A percentile compares a stretch with the other conserved stretches of the same genome.
phyloP scores from a whole-genome alignment of 2,797 vertebrate genomes.

The Crenichthys baileyi region DNA sequence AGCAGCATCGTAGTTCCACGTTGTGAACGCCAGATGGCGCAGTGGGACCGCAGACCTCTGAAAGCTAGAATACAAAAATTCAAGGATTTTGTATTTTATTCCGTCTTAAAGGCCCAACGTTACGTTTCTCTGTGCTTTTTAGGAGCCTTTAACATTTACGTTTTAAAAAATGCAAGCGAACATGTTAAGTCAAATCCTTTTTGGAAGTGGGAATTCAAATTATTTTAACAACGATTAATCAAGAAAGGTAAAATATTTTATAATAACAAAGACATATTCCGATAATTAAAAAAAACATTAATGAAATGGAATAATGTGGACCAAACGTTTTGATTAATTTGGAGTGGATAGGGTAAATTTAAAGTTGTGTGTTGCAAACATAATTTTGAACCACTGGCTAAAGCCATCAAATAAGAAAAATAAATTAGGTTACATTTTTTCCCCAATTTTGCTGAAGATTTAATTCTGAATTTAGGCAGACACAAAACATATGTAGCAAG shows the following conservation, averaged over 20 bases:
- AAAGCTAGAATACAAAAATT: neutral
- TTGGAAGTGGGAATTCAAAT: neutral
- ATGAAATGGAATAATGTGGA: too few relatives aligned
- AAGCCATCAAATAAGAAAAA: neutral
- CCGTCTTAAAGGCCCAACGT: neutral
- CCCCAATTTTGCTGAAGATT: neutral
- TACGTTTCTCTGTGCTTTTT: neutral
- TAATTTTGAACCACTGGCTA: neutral
- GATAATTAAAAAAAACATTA: too few relatives aligned
- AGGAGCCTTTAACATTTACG: neutral
- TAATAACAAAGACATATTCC: neutral
- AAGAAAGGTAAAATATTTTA: neutral
- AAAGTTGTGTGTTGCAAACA: neutral
- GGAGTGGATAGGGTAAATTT: neutral
- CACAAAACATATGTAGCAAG: neutral
- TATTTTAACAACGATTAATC: neutral
- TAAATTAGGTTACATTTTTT: neutral
- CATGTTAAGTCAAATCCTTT: neutral
- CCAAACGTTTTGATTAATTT: neutral
- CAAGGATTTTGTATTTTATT: neutral
- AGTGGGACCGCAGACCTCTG: neutral
- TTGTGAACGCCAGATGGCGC: neutral
- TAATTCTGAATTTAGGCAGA: neutral
- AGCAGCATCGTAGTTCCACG: fast-evolving
- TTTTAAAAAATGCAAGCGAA: neutral